These are phyloP conservation scores for Drosophila mercatorum DNA, from an alignment of 2,888 invertebrate species.

Conservation along the genomic window DNA sequence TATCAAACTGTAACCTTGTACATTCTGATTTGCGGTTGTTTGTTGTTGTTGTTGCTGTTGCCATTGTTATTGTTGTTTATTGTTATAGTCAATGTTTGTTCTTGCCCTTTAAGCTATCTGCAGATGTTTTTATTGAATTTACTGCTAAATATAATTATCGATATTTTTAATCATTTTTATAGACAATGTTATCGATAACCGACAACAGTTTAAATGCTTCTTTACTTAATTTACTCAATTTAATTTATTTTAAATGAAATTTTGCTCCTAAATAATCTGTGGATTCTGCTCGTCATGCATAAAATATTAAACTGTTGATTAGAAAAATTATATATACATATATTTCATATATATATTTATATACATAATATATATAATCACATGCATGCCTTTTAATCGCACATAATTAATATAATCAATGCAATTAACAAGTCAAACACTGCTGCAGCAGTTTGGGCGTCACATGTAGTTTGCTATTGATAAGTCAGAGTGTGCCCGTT, in stretches of 20 bases:
- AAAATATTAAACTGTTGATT: slow-evolving; percentile 27
- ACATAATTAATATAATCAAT: slow-evolving; percentile 19
- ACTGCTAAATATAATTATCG: neutral
- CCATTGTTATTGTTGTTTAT: neutral
- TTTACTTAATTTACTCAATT: neutral
- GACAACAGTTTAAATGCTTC: too few species aligned
- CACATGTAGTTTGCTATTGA: neutral
- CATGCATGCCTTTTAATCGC: slow-evolving; percentile 1
- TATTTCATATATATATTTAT: neutral
- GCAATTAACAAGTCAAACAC: slow-evolving; percentile 11
- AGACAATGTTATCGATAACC: too few species aligned
- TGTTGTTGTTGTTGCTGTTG: neutral
- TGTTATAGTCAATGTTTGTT: slow-evolving; percentile 5
- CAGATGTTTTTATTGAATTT: neutral
- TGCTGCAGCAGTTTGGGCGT: slow-evolving; percentile 5
- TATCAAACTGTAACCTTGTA: slow-evolving; percentile 32
- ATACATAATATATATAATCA: neutral
- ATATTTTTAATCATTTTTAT: neutral
- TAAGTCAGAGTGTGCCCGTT: neutral
- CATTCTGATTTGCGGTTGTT: slow-evolving; percentile 6
- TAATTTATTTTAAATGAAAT: neutral
- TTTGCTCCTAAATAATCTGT: slow-evolving; percentile 2
- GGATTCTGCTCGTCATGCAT: slow-evolving; percentile 23
- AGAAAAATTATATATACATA: slow-evolving; percentile 1
- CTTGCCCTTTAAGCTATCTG: slow-evolving; percentile 18